Base-by-base conservation (phyloP, 2,797 vertebrate genomes). In the Garrulus glandarius region DNA sequence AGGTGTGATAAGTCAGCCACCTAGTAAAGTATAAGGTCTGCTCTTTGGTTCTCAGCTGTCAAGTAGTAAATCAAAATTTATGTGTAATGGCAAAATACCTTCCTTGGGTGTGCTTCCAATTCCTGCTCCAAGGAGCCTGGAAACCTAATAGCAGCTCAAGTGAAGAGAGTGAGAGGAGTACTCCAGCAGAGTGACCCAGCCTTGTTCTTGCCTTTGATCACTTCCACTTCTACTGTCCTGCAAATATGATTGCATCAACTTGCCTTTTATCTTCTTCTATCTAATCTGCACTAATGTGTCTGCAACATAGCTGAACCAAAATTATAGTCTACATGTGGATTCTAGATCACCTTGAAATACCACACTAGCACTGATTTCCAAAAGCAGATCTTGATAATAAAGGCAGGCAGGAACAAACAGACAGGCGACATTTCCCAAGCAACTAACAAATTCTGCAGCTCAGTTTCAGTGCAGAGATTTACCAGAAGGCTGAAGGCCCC, bases 221-320 rank as follows among this genome's bases (percentile, higher is more conserved):
- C 29, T 88, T 55, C 57, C 64, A 60, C 34, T 55, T 92, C 68
- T 57, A 46, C 64, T 80, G 75, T 89, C 64, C 71, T 68, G 53
- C 55, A 95, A 85, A 91, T 68, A 67, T 7, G 56, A 93, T 60
- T 85, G 47, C 44, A 87, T 30, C 59, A 49, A 67, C 78, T 84
- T 91, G 59, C 63, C 87, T 95, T 94, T 93, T 93, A 93, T 92
- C 91, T 77, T 96, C 41, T 64, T 77, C 44, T 74, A 83, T 85
- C 91, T 91, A 91, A 83, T 82, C 91, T 93, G 44, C 34, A 70
- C 71, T 93, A 80, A 74, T 46, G 37, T 53, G 37, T 55, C 71
- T 70, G 37, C 44, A 74, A 63, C 19, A 76, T 2, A 63, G 41
- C 37, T 79, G 52, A 87, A 84, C 68, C 50, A 92, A 91, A 84